phyloP scores from a whole-genome alignment of 1,140 invertebrate species.

The Pogonomyrmex barbatus region DNA sequence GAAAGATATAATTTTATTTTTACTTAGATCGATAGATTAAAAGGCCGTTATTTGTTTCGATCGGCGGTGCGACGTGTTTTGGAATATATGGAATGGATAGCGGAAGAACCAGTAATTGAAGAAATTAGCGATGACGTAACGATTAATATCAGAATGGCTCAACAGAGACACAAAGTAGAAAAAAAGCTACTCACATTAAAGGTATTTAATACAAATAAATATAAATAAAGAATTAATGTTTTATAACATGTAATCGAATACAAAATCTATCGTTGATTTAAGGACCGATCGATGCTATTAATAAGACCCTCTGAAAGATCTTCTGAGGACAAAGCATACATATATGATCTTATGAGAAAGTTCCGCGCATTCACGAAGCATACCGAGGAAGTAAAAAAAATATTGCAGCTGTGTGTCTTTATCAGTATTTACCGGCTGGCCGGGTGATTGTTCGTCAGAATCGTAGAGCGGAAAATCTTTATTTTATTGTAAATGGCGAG shows the following conservation, averaged over 20 bases:
- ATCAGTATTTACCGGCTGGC: conserved; percentile 86
- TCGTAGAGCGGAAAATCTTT: conserved; percentile 86
- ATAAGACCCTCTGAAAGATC: conserved; percentile 66
- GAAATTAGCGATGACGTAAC: conserved; percentile 86
- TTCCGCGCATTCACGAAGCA: conserved; percentile 75
- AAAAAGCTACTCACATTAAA: conserved; percentile 85
- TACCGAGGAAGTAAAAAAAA: conserved; percentile 85
- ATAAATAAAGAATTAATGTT: not conserved
- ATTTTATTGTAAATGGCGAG: conserved; percentile 88
- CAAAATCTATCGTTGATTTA: conserved; percentile 49
- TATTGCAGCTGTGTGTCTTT: conserved; percentile 86
- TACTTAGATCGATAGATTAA: conserved; percentile 75
- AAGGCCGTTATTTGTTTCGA: conserved; percentile 86
- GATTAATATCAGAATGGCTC: conserved; percentile 85
- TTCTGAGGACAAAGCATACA: conserved; percentile 62
- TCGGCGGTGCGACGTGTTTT: conserved; percentile 86
- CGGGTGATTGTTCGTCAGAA: conserved; percentile 87
- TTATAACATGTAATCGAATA: not conserved
- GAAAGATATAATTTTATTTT: not conserved
- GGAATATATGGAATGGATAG: conserved; percentile 87
- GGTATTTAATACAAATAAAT: conserved; percentile 73
- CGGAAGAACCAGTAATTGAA: conserved; percentile 82
- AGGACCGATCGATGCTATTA: conserved; percentile 79
- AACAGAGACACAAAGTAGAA: conserved; percentile 81
- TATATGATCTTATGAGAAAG: conserved; percentile 73